Evolutionary conservation across 1,140 invertebrate genomes (phyloP).

Genomic region (Cecropterus lyciades): DNA sequence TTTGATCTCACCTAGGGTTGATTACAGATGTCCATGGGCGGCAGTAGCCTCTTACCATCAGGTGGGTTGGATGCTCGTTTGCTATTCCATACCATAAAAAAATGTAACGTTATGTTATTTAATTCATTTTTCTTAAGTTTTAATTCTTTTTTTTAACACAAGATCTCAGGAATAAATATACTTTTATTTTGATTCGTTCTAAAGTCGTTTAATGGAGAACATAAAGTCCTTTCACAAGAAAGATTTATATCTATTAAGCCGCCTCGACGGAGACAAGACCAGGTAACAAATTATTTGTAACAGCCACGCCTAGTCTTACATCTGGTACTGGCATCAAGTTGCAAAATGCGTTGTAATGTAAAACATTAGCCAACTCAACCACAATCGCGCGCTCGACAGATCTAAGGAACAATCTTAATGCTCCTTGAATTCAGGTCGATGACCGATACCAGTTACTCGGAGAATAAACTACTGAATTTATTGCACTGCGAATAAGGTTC

Average conservation of each 20-base stretch:
- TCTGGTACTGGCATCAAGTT: slow-evolving; percentile 16
- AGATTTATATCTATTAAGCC: slow-evolving; percentile 4
- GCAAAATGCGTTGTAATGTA: slow-evolving; percentile 28
- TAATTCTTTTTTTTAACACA: too few species aligned
- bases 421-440: slow-evolving; percentile 30
- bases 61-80: too few species aligned
- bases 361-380: slow-evolving; percentile 32
- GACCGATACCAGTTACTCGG: slow-evolving; percentile 36
- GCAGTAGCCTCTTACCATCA: too few species aligned
- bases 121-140: too few species aligned
- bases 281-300: slow-evolving; percentile 15
- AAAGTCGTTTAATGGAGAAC: too few species aligned
- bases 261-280: not conserved
- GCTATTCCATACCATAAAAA: too few species aligned
- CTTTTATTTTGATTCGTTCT: too few species aligned
- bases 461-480: slow-evolving; percentile 16
- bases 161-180: too few species aligned
- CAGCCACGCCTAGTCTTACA: slow-evolving; percentile 16
- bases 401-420: slow-evolving; percentile 38
- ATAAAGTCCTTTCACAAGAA: not conserved
- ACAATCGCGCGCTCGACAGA: slow-evolving; percentile 37
- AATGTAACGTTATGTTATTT: too few species aligned
- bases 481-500: not conserved
- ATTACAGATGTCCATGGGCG: too few species aligned
- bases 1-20: too few species aligned